These are phyloP conservation scores for Moxostoma hubbsi DNA, from an alignment of 2,797 vertebrate species.

Conservation along the genomic window DNA sequence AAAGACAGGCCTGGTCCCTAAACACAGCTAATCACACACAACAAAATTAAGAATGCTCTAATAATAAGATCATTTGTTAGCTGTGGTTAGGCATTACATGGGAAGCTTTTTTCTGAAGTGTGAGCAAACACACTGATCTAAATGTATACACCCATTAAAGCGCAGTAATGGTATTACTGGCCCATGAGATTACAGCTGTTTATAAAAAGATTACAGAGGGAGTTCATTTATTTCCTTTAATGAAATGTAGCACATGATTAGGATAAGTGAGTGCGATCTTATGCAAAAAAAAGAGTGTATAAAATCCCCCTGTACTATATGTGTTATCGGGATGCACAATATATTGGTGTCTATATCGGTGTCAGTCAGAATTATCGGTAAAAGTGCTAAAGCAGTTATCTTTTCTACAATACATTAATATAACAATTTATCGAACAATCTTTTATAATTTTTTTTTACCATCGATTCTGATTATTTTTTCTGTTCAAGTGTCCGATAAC, in stretches of 20 bases:
- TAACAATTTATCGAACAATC: too few species aligned
- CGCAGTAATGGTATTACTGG: constrained; percentile 27
- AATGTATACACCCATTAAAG: constrained; percentile 37
- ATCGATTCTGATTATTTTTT: too few species aligned
- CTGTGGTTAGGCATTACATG: not conserved
- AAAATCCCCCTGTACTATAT: not conserved
- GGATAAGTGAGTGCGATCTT: constrained; percentile 3
- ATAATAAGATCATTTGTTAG: constrained; percentile 17
- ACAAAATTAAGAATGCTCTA: constrained; percentile 30
- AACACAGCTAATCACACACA: constrained; percentile 32
- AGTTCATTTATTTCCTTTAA: constrained; percentile 13
- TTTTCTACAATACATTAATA: not conserved
- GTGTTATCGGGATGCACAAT: too few species aligned
- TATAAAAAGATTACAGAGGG: constrained; percentile 35
- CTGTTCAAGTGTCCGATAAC: too few species aligned
- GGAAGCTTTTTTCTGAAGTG: constrained; percentile 8
- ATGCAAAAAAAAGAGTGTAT: not conserved
- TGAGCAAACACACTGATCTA: constrained; percentile 22
- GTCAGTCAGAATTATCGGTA: too few species aligned
- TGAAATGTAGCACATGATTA: constrained; percentile 35
- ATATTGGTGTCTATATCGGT: too few species aligned
- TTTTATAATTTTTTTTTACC: too few species aligned
- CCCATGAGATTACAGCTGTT: constrained; percentile 37
- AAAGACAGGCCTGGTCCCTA: constrained; percentile 1
- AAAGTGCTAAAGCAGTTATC: not conserved